Conservation (phyloP, 2,797 vertebrate species). For the Clarias pachynema region DNA sequence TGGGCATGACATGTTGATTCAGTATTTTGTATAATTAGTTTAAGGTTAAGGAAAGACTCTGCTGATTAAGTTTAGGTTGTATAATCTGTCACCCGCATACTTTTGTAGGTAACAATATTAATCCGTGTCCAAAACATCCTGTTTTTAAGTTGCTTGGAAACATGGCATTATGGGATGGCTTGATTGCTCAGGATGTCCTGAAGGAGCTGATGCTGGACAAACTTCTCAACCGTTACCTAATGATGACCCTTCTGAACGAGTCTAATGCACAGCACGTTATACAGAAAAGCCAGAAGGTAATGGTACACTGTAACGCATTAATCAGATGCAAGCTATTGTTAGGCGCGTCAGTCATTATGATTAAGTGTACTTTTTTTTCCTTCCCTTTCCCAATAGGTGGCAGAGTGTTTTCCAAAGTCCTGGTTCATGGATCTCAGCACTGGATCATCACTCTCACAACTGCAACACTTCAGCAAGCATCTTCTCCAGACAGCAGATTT, state of each 20-base stretch:
- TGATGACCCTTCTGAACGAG: constrained; percentile 80
- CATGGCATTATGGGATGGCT: constrained; percentile 83
- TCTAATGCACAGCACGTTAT: constrained; percentile 59
- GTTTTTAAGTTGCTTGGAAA: constrained; percentile 82
- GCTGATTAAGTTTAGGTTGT: neutral
- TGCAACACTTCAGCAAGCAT: constrained; percentile 83
- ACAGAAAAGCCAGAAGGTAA: constrained; percentile 82
- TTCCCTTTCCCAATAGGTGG: constrained; percentile 72
- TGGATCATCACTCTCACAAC: constrained; percentile 76
- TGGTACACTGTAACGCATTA: too few species aligned
- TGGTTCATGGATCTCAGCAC: constrained; percentile 78
- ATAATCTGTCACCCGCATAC: neutral
- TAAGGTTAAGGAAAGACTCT: neutral
- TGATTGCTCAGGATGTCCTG: constrained; percentile 78
- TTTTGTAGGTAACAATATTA: constrained; percentile 15
- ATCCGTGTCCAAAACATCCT: constrained; percentile 32
- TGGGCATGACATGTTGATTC: neutral
- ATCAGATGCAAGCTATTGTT: neutral
- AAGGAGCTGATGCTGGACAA: constrained; percentile 86
- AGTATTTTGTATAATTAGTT: neutral
- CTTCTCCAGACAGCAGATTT: constrained; percentile 74
- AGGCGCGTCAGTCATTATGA: neutral
- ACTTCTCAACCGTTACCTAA: constrained; percentile 87
- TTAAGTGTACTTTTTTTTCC: too few species aligned
- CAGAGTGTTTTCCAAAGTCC: constrained; percentile 77